Evolutionary conservation across 2,888 invertebrate species (phyloP).

Genomic region (Boloria selene): DNA sequence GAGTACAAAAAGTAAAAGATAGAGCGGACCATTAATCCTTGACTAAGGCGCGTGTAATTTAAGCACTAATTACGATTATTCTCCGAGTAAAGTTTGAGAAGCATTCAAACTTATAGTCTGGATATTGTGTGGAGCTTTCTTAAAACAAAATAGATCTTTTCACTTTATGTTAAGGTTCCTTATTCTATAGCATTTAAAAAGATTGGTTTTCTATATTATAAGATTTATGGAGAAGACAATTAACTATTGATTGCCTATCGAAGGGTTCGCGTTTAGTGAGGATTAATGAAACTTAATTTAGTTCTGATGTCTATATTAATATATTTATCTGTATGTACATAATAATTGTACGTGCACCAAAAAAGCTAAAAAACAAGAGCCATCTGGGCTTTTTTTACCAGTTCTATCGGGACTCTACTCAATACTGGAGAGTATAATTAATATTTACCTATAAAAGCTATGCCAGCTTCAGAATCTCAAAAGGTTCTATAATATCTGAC

Average conservation of each 20-base stretch:
- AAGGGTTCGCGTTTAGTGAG: slow-evolving; percentile 56
- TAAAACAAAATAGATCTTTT: slow-evolving; percentile 17
- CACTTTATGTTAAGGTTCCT: slow-evolving; percentile 2
- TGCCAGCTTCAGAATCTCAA: too few relatives aligned
- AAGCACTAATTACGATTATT: slow-evolving; percentile 28
- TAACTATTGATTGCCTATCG: slow-evolving; percentile 61
- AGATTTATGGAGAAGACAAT: slow-evolving; percentile 66
- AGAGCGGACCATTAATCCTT: slow-evolving; percentile 7
- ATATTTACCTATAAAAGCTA: too few relatives aligned
- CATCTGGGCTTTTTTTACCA: too few relatives aligned
- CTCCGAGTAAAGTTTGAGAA: slow-evolving; percentile 26
- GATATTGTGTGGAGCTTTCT: slow-evolving; percentile 2
- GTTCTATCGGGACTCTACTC: too few relatives aligned
- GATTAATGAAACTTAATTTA: slow-evolving; percentile 54
- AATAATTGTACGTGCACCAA: too few relatives aligned
- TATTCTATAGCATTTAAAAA: slow-evolving; percentile 17
- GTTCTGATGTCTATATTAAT: slow-evolving; percentile 34
- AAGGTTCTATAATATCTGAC: too few relatives aligned
- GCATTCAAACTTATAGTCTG: slow-evolving; percentile 26
- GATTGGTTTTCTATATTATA: slow-evolving; percentile 44
- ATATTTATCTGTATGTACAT: slow-evolving; percentile 1
- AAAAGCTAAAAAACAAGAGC: too few relatives aligned
- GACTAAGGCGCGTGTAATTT: slow-evolving; percentile 25
- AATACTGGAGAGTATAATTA: too few relatives aligned
- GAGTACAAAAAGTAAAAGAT: not conserved